A percentile compares a stretch with the other conserved stretches of the same genome.
Conservation (phyloP, 2,797 vertebrate genomes). For the Avahi laniger region DNA sequence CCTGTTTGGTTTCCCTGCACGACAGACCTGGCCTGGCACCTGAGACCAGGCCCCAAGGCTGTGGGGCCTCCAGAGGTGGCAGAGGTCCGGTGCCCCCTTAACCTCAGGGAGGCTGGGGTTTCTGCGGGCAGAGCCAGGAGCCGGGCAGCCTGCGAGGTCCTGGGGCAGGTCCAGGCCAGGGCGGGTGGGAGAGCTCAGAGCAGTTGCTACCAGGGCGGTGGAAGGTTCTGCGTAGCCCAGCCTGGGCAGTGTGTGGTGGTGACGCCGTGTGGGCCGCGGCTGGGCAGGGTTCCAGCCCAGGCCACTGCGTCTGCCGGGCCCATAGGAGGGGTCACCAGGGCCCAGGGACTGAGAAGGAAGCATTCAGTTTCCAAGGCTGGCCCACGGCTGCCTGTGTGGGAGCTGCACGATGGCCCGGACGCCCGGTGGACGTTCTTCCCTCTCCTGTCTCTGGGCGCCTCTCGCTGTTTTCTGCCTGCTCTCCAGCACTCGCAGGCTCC, state of each 20-base stretch:
- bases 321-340: neutral
- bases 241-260: neutral
- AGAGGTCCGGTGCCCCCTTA: too few relatives aligned
- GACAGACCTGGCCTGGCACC: neutral
- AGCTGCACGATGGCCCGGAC: neutral
- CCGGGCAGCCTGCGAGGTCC: neutral
- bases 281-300: neutral
- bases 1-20: neutral
- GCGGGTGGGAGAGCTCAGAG: neutral
- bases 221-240: neutral
- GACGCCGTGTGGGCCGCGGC: accelerated
- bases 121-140: neutral
- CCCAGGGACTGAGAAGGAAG: neutral
- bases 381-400: neutral
- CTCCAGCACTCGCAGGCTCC: neutral
- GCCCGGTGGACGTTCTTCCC: too few relatives aligned
- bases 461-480: neutral
- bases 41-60: neutral
- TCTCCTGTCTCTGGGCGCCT: neutral
- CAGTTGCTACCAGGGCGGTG: neutral
- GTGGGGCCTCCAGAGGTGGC: neutral
- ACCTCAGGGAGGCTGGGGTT: neutral
- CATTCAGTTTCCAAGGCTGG: neutral
- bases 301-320: accelerated
- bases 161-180: neutral